phyloP scores from a whole-genome alignment of 1,140 invertebrate genomes.

The Lysiphlebus fabarum region DNA sequence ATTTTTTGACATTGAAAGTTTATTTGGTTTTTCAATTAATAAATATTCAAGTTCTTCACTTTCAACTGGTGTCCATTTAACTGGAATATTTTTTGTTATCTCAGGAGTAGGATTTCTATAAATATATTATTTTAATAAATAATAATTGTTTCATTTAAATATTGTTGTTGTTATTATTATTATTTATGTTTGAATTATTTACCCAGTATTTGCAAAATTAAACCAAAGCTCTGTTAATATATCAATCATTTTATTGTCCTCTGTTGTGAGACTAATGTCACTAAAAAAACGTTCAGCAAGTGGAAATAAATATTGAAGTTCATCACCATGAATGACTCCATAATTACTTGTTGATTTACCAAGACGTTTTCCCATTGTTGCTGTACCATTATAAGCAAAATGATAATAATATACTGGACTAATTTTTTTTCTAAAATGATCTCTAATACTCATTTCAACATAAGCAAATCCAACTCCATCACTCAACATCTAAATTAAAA shows the following conservation, averaged over 20 bases:
- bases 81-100: slow-evolving; percentile 34
- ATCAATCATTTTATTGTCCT: slow-evolving; percentile 54
- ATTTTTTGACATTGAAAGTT: slow-evolving; percentile 43
- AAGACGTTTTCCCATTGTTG: slow-evolving; percentile 65
- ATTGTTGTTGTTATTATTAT: neutral
- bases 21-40: slow-evolving; percentile 41
- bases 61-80: slow-evolving; percentile 53
- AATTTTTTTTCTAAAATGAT: slow-evolving; percentile 44
- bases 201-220: slow-evolving; percentile 68
- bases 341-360: slow-evolving; percentile 61
- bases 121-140: slow-evolving; percentile 19
- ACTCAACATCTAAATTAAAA: slow-evolving; percentile 60
- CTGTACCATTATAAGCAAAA: slow-evolving; percentile 60
- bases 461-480: slow-evolving; percentile 61
- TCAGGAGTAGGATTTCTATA: slow-evolving; percentile 55
- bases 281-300: slow-evolving; percentile 58
- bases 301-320: slow-evolving; percentile 70
- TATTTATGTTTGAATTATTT: slow-evolving; percentile 30
- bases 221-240: slow-evolving; percentile 64
- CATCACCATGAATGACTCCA: slow-evolving; percentile 70
- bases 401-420: slow-evolving; percentile 64
- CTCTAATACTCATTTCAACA: slow-evolving; percentile 46
- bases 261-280: slow-evolving; percentile 43
- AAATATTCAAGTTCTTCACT: slow-evolving; percentile 49
- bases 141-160: neutral